These are phyloP conservation scores for Muscidifurax raptorellus DNA, from an alignment of 1,140 invertebrate species.

Conservation along the genomic window DNA sequence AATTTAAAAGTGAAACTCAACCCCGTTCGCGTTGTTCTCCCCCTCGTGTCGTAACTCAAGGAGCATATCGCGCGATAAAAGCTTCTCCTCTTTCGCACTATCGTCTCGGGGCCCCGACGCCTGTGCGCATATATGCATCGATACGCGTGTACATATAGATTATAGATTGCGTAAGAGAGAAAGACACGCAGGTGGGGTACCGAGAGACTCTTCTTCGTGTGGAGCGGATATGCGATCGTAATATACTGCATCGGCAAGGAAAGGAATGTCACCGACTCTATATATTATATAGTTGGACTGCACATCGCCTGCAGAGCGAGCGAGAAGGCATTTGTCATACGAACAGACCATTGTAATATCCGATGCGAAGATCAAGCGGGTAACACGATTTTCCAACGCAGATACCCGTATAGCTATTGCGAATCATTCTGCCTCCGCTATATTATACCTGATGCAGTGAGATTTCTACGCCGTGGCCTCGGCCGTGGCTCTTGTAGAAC, in stretches of 20 bases:
- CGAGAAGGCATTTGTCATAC: background rate
- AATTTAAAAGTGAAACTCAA: slow-evolving; percentile 19
- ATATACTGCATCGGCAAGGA: background rate
- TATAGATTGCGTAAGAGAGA: slow-evolving; percentile 3
- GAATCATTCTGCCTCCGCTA: background rate
- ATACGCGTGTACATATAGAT: background rate
- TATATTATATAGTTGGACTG: background rate
- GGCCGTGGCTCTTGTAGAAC: no score
- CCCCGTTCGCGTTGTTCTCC: background rate
- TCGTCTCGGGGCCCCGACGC: background rate
- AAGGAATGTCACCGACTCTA: background rate
- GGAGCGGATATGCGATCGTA: background rate
- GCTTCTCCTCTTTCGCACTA: slow-evolving; percentile 13
- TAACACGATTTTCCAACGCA: background rate
- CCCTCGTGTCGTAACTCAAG: slow-evolving; percentile 13
- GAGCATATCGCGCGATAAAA: slow-evolving; percentile 12
- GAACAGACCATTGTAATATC: background rate
- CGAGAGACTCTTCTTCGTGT: background rate
- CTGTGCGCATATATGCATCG: background rate
- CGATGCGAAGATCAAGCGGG: background rate
- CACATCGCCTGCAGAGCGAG: no score
- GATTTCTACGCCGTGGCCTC: no score
- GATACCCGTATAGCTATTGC: background rate
- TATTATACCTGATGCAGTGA: no score
- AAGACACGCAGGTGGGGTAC: background rate